Percentiles rank a stretch among this genome's conserved stretches.
phyloP scores from a whole-genome alignment of 2,888 invertebrate genomes.

The Drosophila prostipennis region DNA sequence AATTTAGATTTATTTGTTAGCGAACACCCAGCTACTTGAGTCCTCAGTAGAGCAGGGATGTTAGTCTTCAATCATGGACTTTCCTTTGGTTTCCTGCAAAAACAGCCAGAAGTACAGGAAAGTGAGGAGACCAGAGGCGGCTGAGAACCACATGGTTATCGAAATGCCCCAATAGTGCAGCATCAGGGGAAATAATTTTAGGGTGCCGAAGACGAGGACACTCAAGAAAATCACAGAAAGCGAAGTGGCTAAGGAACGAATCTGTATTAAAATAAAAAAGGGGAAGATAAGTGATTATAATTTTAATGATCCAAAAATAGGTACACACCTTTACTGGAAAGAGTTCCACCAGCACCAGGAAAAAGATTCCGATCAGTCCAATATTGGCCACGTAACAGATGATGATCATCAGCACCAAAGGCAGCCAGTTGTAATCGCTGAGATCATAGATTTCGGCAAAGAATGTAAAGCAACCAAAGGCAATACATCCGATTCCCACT shows the following conservation, averaged over 20 bases:
- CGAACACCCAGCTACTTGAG: too few relatives aligned
- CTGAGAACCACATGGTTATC: slow-evolving; percentile 81
- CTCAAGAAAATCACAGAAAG: slow-evolving; percentile 72
- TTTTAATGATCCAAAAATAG: too few relatives aligned
- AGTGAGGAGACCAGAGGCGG: slow-evolving; percentile 64
- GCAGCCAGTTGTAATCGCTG: slow-evolving; percentile 72
- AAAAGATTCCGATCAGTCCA: slow-evolving; percentile 79
- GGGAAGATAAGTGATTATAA: too few relatives aligned
- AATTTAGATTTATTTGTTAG: too few relatives aligned
- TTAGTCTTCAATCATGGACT: slow-evolving; percentile 74
- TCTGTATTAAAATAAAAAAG: slow-evolving; percentile 52
- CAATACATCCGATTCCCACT: slow-evolving; percentile 67
- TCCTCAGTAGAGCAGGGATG: not conserved
- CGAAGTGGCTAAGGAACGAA: slow-evolving; percentile 76
- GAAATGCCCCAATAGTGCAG: slow-evolving; percentile 72
- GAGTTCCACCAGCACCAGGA: slow-evolving; percentile 80
- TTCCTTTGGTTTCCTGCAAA: slow-evolving; percentile 82
- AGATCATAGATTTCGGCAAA: slow-evolving; percentile 53
- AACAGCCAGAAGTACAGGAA: slow-evolving; percentile 75
- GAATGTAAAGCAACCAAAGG: slow-evolving; percentile 75
- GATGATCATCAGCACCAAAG: slow-evolving; percentile 76
- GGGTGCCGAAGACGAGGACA: slow-evolving; percentile 63
- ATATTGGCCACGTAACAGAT: slow-evolving; percentile 77
- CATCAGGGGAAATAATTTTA: slow-evolving; percentile 80
- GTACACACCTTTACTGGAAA: slow-evolving; percentile 76